Conservation (phyloP, 2,797 vertebrate genomes). For the Sebastes trivittatus region DNA sequence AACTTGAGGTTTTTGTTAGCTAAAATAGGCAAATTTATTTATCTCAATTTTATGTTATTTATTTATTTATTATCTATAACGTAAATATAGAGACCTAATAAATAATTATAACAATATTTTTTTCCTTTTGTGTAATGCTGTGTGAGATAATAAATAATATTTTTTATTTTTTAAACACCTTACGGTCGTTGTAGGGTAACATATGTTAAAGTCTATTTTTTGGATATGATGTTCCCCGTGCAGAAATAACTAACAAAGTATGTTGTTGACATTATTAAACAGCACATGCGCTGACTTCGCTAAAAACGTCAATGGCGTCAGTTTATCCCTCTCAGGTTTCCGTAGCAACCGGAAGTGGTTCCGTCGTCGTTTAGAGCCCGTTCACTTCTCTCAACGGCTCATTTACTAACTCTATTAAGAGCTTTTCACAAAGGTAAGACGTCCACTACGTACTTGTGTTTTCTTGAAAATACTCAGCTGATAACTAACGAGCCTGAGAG, state of each 20-base stretch:
- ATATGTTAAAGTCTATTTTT: background rate
- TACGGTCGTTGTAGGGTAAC: background rate
- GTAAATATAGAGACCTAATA: background rate
- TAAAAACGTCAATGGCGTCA: background rate
- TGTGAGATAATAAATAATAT: background rate
- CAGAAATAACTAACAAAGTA: background rate
- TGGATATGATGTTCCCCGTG: background rate
- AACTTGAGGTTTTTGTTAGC: background rate
- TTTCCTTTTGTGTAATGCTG: background rate
- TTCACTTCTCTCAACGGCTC: background rate
- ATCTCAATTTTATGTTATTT: background rate
- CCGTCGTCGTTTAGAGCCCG: background rate
- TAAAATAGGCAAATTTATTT: background rate
- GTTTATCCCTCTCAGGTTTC: conserved; percentile 33
- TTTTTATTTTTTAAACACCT: background rate
- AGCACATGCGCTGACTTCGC: background rate
- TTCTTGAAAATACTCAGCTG: rapidly evolving
- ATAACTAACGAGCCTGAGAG: no score
- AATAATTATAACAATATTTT: background rate
- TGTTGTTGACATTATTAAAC: background rate
- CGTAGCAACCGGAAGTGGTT: conserved; percentile 56
- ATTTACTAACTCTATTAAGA: background rate
- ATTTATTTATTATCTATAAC: background rate
- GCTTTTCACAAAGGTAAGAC: conserved; percentile 38
- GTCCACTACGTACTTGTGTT: rapidly evolving